These are phyloP conservation scores for Lamellibrachia satsuma DNA, from an alignment of 2,888 invertebrate genomes.

Conservation along the genomic window DNA sequence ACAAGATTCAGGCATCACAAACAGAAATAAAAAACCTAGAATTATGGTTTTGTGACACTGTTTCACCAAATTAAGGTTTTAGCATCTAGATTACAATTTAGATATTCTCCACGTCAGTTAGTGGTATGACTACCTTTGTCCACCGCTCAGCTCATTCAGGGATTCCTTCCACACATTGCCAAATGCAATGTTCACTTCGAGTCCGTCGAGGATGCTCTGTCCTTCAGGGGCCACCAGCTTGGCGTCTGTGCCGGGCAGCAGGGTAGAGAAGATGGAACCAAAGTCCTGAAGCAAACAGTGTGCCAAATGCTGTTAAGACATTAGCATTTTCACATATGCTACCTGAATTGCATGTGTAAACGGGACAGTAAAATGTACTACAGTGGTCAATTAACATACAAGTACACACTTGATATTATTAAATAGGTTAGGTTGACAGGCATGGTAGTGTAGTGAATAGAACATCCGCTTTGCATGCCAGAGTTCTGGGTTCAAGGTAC, in stretches of 20 bases:
- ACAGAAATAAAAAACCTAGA: not conserved
- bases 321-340: not conserved
- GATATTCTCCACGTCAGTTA: constrained; percentile 24
- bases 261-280: constrained; percentile 89
- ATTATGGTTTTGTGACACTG: not conserved
- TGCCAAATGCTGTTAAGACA: not conserved
- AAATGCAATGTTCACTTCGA: constrained; percentile 91
- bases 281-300: constrained; percentile 74
- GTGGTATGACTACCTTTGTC: constrained; percentile 77
- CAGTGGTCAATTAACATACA: not conserved
- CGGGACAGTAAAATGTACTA: not conserved
- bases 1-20: not conserved
- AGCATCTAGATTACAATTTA: not conserved
- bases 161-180: constrained; percentile 96
- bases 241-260: constrained; percentile 90
- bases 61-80: not conserved
- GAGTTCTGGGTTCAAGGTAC: too few relatives aligned
- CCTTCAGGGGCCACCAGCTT: constrained; percentile 81
- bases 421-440: too few relatives aligned
- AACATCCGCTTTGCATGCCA: too few relatives aligned
- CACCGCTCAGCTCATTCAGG: constrained; percentile 93
- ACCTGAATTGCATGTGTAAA: not conserved
- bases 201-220: constrained; percentile 80
- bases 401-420: not conserved
- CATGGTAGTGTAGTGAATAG: too few relatives aligned